These are phyloP conservation scores for Tetraodon nigroviridis DNA, from an alignment of 2,113 vertebrate genomes.

Conservation along the genomic window DNA sequence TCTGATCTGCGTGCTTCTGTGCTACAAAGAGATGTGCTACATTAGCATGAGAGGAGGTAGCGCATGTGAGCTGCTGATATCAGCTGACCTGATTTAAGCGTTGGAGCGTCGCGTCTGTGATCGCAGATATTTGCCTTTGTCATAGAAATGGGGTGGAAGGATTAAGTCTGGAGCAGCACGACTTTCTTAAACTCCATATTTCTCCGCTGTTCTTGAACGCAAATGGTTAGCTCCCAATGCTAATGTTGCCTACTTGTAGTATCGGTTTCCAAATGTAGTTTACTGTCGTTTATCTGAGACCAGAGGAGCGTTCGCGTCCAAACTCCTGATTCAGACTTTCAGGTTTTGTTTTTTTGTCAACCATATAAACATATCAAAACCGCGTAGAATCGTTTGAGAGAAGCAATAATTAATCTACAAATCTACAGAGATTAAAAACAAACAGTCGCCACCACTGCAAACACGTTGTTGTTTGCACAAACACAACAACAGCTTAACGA, in stretches of 20 bases:
- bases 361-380: constrained; percentile 9
- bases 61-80: constrained; percentile 48
- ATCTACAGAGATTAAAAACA: constrained; percentile 28
- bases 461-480: constrained; percentile 51
- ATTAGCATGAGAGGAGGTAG: constrained; percentile 40
- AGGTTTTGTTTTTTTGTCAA: neutral
- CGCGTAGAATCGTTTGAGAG: constrained; percentile 11
- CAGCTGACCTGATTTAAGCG: constrained; percentile 63
- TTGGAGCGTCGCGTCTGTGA: constrained; percentile 54
- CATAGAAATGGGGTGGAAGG: constrained; percentile 25
- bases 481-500: constrained; percentile 67
- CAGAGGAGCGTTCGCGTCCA: too few species aligned
- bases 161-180: constrained; percentile 12
- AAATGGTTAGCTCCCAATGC: neutral
- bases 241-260: neutral
- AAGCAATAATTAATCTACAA: constrained; percentile 34
- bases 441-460: constrained; percentile 29
- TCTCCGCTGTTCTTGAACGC: neutral
- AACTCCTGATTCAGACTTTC: too few species aligned
- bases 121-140: constrained; percentile 36
- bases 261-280: too few species aligned
- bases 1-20: constrained; percentile 45
- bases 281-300: too few species aligned
- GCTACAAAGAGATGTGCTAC: constrained; percentile 32
- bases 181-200: neutral